A percentile compares a stretch with the other conserved stretches of the same genome.
Evolutionary conservation across 2,113 vertebrate species (phyloP).

Genomic region (Erythrocercus mccallii): DNA sequence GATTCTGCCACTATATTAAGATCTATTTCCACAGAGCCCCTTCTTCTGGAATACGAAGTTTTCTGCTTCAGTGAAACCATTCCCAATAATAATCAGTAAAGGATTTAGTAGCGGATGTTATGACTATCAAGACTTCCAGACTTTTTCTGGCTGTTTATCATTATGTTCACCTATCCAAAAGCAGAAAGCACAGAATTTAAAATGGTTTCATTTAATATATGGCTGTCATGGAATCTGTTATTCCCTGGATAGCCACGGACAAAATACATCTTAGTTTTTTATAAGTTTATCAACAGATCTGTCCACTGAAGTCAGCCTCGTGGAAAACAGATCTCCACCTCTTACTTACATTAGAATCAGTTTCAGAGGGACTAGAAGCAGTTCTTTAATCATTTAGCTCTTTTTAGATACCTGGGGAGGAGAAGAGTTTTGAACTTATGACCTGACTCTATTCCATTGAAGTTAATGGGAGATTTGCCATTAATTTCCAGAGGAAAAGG

Average conservation of each 20-base stretch:
- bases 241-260: neutral
- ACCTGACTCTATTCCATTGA: neutral
- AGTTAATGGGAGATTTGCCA: neutral
- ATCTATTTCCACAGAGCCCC: neutral
- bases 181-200: neutral
- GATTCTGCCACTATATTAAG: neutral
- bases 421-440: neutral
- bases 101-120: neutral
- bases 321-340: neutral
- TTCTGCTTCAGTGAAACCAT: neutral
- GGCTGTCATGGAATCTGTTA: neutral
- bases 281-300: neutral
- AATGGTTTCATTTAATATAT: neutral
- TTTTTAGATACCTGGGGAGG: neutral
- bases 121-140: neutral
- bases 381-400: neutral
- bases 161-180: neutral
- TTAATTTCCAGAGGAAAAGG: conserved; percentile 32
- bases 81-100: neutral
- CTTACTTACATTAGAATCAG: neutral
- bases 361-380: neutral
- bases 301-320: neutral
- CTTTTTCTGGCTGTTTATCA: neutral
- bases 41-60: neutral
- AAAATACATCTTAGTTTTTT: neutral